Percentiles rank a stretch among this genome's conserved stretches.
These are phyloP conservation scores for Crotalus adamanteus DNA, from an alignment of 2,797 vertebrate genomes.

Conservation along the genomic window DNA sequence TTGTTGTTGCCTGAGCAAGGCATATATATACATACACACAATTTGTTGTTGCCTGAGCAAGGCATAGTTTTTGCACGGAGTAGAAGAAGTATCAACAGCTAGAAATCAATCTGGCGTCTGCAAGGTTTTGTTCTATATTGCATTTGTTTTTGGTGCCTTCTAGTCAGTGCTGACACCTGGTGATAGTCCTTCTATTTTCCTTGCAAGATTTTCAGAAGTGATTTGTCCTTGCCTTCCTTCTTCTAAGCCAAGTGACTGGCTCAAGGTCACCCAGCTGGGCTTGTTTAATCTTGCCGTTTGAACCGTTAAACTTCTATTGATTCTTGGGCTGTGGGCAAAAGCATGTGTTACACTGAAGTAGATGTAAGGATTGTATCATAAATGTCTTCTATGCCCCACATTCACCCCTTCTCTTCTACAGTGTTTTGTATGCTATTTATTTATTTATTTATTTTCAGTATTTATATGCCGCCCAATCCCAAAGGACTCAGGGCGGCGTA, in stretches of 20 bases:
- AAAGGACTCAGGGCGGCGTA: too few relatives aligned
- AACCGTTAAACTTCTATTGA: not conserved
- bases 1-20: too few relatives aligned
- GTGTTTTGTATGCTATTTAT: too few relatives aligned
- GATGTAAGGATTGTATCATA: not conserved
- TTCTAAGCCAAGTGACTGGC: not conserved
- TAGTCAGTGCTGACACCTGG: not conserved
- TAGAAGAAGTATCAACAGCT: not conserved
- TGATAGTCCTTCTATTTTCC: not conserved
- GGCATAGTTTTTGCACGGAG: not conserved
- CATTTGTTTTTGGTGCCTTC: not conserved
- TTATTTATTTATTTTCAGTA: too few relatives aligned
- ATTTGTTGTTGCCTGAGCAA: not conserved
- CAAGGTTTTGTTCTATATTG: not conserved
- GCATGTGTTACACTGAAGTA: not conserved
- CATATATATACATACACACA: too few relatives aligned
- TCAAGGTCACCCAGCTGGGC: not conserved
- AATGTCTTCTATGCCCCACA: not conserved
- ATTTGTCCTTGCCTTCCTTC: not conserved
- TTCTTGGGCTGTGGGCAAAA: not conserved
- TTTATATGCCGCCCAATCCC: too few relatives aligned
- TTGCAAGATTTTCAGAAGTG: not conserved
- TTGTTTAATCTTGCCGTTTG: not conserved
- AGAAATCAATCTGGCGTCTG: not conserved
- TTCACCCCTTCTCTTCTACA: not conserved